These are phyloP conservation scores for Brachyalestes nurse DNA, from an alignment of 2,797 vertebrate genomes.

Conservation along the genomic window DNA sequence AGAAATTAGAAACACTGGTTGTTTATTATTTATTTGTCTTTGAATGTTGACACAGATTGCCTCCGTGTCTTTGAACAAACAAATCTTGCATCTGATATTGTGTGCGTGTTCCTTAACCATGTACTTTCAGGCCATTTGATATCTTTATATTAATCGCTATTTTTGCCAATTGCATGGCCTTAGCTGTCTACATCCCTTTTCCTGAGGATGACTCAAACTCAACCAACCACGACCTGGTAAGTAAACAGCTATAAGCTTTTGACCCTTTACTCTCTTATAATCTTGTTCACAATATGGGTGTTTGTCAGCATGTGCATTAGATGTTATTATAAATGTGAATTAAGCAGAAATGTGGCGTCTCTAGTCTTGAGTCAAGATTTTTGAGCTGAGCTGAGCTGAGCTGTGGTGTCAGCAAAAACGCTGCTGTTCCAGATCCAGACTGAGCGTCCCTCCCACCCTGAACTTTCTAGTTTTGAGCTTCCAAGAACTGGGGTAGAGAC, in stretches of 20 bases:
- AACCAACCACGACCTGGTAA: slow-evolving; percentile 99
- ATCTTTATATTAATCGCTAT: slow-evolving; percentile 99
- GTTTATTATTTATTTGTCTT: background rate
- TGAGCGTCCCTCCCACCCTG: no score
- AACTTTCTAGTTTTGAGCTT: no score
- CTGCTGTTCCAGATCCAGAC: no score
- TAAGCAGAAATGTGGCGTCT: no score
- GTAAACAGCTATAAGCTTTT: slow-evolving; percentile 63
- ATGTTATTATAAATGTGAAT: no score
- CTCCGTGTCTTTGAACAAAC: background rate
- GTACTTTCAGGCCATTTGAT: slow-evolving; percentile 93
- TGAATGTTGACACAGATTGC: slow-evolving; percentile 1
- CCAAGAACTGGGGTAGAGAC: no score
- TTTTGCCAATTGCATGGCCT: slow-evolving; percentile 99
- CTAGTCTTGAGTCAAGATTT: no score
- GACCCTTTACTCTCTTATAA: no score
- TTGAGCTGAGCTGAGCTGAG: no score
- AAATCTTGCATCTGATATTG: slow-evolving; percentile 2
- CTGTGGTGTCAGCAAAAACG: no score
- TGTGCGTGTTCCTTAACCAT: slow-evolving; percentile 79
- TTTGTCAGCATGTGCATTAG: no score
- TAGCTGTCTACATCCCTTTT: slow-evolving; percentile 99
- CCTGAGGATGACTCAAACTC: slow-evolving; percentile 99
- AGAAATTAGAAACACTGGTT: background rate
- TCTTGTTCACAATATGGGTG: no score